These are phyloP conservation scores for Thereuonema tuberculata DNA, from an alignment of 1,140 invertebrate genomes.

Conservation along the genomic window DNA sequence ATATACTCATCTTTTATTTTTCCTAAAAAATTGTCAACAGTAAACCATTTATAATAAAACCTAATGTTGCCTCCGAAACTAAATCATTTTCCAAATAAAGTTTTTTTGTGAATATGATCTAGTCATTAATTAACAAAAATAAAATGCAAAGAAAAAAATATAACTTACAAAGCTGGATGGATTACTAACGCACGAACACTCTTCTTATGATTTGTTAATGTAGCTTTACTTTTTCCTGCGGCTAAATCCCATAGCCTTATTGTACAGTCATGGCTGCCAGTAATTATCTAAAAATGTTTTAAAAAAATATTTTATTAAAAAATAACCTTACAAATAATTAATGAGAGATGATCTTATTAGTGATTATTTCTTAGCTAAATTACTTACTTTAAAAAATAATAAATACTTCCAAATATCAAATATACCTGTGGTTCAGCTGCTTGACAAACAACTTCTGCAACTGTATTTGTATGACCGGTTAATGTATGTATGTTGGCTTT, in stretches of 20 bases:
- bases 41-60: no score
- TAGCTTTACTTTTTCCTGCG: conserved; percentile 84
- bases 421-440: conserved; percentile 80
- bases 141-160: no score
- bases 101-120: no score
- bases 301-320: conserved; percentile 14
- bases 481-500: conserved; percentile 97
- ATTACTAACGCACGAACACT: conserved; percentile 81
- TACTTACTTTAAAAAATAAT: no score
- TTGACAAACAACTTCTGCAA: conserved; percentile 86
- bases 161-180: conserved; percentile 72
- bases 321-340: conserved; percentile 7
- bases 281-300: conserved; percentile 39
- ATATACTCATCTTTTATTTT: no score
- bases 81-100: no score
- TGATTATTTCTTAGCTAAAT: no score
- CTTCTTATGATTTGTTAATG: conserved; percentile 98
- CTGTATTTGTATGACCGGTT: conserved; percentile 92
- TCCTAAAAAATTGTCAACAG: no score
- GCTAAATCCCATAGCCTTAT: conserved; percentile 94
- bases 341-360: no score
- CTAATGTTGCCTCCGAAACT: no score
- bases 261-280: conserved; percentile 53
- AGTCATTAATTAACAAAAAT: no score
- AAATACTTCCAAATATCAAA: no score